Evolutionary conservation across 2,888 invertebrate genomes (phyloP).

Genomic region (Metalampra italica): DNA sequence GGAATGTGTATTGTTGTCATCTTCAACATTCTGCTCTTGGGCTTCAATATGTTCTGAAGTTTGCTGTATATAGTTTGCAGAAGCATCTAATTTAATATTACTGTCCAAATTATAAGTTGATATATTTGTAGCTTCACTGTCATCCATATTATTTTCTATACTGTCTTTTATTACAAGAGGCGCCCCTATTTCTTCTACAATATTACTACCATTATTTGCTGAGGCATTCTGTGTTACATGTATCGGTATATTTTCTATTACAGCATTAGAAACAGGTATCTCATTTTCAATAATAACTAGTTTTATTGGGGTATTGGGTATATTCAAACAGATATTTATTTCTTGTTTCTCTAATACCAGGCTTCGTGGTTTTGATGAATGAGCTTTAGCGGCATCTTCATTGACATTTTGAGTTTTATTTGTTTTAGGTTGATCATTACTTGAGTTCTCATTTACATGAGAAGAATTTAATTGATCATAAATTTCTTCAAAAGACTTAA

Average conservation of each 20-base stretch:
- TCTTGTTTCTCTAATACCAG: slow-evolving; percentile 26
- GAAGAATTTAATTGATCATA: slow-evolving; percentile 51
- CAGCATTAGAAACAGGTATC: slow-evolving; percentile 33
- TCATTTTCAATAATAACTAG: slow-evolving; percentile 37
- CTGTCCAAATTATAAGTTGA: neutral
- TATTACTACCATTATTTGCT: slow-evolving; percentile 8
- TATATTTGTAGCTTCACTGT: too few species aligned
- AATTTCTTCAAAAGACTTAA: slow-evolving; percentile 68
- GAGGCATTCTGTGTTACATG: slow-evolving; percentile 5
- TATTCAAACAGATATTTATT: slow-evolving; percentile 29
- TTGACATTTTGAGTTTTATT: neutral
- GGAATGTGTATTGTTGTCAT: slow-evolving; percentile 6
- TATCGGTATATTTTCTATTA: slow-evolving; percentile 28
- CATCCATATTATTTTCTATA: neutral
- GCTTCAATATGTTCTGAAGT: neutral
- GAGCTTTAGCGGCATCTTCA: neutral
- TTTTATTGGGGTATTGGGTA: slow-evolving; percentile 28
- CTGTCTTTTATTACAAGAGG: neutral
- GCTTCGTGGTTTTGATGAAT: slow-evolving; percentile 1
- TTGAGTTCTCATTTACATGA: slow-evolving; percentile 8
- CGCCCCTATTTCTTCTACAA: neutral
- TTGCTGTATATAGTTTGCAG: slow-evolving; percentile 3
- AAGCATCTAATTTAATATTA: slow-evolving; percentile 1
- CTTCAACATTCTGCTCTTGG: neutral
- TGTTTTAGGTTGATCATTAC: neutral